Evolutionary conservation across 2,888 invertebrate species (phyloP).

Genomic region (Altica lythri): DNA sequence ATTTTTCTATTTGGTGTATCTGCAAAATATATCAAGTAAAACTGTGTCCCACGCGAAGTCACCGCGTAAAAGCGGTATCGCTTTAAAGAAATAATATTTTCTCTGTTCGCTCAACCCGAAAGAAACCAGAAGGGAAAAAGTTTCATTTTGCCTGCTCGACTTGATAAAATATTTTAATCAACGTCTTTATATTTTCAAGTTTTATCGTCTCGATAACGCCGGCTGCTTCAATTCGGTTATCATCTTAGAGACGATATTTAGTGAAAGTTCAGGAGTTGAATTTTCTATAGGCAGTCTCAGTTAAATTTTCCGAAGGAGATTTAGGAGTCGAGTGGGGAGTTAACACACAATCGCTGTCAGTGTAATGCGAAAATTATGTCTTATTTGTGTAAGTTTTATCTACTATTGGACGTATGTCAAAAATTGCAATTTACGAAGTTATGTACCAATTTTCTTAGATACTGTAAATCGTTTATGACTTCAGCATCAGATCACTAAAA

Average conservation of each 20-base stretch:
- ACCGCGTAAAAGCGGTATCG: slow-evolving; percentile 50
- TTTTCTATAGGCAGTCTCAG: slow-evolving; percentile 3
- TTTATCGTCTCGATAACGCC: slow-evolving; percentile 44
- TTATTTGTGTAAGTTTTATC: neutral
- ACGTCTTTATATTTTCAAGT: slow-evolving; percentile 49
- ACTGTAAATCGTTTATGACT: too few species aligned
- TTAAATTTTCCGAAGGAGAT: slow-evolving; percentile 13
- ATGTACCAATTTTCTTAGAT: too few species aligned
- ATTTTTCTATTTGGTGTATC: too few species aligned
- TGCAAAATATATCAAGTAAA: too few species aligned
- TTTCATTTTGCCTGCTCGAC: slow-evolving; percentile 46
- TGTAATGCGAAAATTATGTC: slow-evolving; percentile 1
- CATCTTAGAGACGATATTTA: slow-evolving; percentile 24
- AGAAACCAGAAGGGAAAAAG: slow-evolving; percentile 44
- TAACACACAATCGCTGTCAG: slow-evolving; percentile 8
- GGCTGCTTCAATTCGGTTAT: slow-evolving; percentile 38
- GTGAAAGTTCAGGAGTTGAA: slow-evolving; percentile 12
- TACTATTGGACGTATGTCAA: too few species aligned
- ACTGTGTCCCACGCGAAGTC: too few species aligned
- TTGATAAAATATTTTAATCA: slow-evolving; percentile 54
- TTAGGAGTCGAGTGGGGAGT: neutral
- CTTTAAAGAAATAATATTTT: slow-evolving; percentile 52
- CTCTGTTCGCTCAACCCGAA: slow-evolving; percentile 42
- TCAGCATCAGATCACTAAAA: too few species aligned
- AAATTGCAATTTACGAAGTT: too few species aligned